Evolutionary conservation across 1,140 invertebrate species (phyloP).

Genomic region (Drosophila tsacasi): DNA sequence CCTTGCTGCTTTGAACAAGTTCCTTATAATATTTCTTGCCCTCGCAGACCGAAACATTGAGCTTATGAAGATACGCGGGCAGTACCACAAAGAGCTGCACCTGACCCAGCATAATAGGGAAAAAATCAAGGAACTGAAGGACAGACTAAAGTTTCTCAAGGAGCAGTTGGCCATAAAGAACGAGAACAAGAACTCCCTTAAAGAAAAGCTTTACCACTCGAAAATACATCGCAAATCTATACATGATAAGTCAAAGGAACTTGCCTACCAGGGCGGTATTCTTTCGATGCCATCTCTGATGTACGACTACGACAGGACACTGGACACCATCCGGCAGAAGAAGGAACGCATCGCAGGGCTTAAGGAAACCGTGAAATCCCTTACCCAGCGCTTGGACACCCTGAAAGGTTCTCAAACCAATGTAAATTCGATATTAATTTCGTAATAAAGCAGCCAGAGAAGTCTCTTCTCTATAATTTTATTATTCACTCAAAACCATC

Average conservation of each 20-base stretch:
- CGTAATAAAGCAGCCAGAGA: not conserved
- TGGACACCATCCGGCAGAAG: not conserved
- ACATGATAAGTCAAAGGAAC: not conserved
- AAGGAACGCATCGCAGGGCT: not conserved
- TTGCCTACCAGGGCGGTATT: conserved; percentile 17
- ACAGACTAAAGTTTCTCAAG: not conserved
- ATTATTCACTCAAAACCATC: not conserved
- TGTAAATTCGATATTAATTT: not conserved
- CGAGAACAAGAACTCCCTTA: not conserved
- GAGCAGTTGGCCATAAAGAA: not conserved
- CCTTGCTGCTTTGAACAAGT: too few species aligned
- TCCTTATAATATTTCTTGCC: not conserved
- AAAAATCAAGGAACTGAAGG: not conserved
- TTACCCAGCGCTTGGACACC: not conserved
- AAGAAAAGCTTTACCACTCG: not conserved
- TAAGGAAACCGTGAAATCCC: not conserved
- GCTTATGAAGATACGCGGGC: not conserved
- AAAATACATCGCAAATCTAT: conserved; percentile 7
- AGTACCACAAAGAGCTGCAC: conserved; percentile 21
- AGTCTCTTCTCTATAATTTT: not conserved
- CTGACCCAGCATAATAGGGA: conserved; percentile 1
- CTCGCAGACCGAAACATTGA: conserved; percentile 7
- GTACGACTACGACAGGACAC: conserved; percentile 25
- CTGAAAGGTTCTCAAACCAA: too few species aligned
- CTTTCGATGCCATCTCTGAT: conserved; percentile 22